A percentile compares a stretch with the other conserved stretches of the same genome.
These are phyloP conservation scores for Gnatocerus cornutus DNA, from an alignment of 2,888 invertebrate genomes.

Conservation along the genomic window DNA sequence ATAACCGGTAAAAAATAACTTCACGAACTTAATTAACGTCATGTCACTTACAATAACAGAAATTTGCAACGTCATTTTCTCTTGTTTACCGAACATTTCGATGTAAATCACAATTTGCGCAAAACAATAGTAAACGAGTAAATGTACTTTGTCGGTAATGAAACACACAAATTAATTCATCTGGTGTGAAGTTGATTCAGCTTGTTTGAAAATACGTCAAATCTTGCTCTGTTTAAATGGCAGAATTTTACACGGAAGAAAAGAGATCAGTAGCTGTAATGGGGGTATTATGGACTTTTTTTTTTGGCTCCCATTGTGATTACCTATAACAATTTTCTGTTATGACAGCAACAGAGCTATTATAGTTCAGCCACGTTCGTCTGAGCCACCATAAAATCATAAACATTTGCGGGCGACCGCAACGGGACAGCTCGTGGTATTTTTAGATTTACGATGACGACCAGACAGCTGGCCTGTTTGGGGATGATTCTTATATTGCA, in stretches of 20 bases:
- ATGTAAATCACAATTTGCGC: constrained; percentile 14
- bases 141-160: constrained; percentile 6
- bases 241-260: neutral
- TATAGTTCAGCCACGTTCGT: no score
- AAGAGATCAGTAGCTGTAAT: constrained; percentile 14
- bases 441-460: no score
- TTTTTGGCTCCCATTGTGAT: constrained; percentile 12
- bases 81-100: neutral
- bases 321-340: constrained; percentile 34
- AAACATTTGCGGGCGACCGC: no score
- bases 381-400: no score
- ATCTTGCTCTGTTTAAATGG: neutral
- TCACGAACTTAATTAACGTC: constrained; percentile 10
- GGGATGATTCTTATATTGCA: no score
- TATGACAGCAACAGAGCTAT: constrained; percentile 24
- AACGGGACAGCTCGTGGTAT: no score
- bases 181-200: neutral
- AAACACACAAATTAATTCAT: constrained; percentile 17
- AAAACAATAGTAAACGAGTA: neutral
- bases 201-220: neutral
- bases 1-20: constrained; percentile 1
- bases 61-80: constrained; percentile 12
- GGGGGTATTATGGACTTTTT: constrained; percentile 16
- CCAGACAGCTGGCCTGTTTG: no score
- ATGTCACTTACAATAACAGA: constrained; percentile 3